Base-by-base conservation (phyloP, 2,888 invertebrate genomes). In the Cheiracanthium punctorium region DNA sequence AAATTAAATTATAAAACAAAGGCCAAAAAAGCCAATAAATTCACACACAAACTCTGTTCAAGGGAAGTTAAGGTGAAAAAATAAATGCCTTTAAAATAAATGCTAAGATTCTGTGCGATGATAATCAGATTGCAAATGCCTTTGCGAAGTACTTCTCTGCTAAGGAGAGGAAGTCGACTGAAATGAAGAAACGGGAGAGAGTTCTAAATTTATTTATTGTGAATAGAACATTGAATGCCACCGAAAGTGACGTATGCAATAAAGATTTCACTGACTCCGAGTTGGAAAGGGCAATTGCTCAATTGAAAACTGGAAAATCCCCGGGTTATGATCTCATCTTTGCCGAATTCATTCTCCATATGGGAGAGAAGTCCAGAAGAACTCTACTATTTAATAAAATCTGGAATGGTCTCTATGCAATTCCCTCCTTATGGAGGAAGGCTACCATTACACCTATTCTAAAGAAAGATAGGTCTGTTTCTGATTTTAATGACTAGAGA, bases 1-100 rank as follows among this genome's bases (percentile, higher is more conserved):
- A 79, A 71, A 70, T 52, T 79, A 33, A 79, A 70, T 32, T 79
- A 24, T 58, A 79, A 79, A 70, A 79, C 52, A 70, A 28, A 79
- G 37, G 1, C 58, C 1, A 8, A 52, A 5, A 79, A 71, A 10
- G 24, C 79, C 5, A 70, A 58, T 70, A 70, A 52, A 52, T 71
- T 79, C 70, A 79, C 58, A 43, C 67, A 69, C 28, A 41, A n/a
- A n/a, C 29, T 67, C 0, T 41, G 43, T n/a, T 69, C 64, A 64
- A 67, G 48, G n/a, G 32, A 30, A 30, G n/a, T 17, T 41, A 29
- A 30, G n/a, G 10, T 0, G 12, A 7, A 8, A 65, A 75, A n/a
- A 65, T 24, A 65, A 65, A n/a, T 41, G n/a, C 65, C 10, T 65
- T 76, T 29, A 76, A 69, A 48, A n/a, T 41, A 29, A 43, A 37